A percentile compares a stretch with the other conserved stretches of the same genome.
phyloP scores from a whole-genome alignment of 2,113 vertebrate genomes.

The Ophthalmotilapia sp. region DNA sequence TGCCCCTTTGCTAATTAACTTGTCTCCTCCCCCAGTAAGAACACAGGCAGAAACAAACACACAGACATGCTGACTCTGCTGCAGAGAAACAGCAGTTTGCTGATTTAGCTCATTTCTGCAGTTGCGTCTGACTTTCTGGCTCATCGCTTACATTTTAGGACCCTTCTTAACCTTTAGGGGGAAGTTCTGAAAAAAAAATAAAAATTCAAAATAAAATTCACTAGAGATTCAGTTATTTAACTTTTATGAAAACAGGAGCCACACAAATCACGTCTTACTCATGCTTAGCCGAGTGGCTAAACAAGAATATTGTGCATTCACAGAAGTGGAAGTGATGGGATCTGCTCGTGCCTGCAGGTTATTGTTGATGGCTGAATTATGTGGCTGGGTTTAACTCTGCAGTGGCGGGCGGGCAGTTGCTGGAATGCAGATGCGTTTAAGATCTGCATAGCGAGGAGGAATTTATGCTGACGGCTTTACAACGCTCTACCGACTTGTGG shows the following conservation, averaged over 20 bases:
- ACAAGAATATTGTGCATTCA: background rate
- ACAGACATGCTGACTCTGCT: background rate
- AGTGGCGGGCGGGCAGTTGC: background rate
- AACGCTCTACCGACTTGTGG: background rate
- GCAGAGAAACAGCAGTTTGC: background rate
- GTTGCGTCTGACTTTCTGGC: background rate
- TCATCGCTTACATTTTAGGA: background rate
- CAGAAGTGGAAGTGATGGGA: background rate
- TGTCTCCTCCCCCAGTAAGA: background rate
- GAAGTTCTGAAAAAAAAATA: background rate
- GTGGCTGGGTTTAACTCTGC: background rate
- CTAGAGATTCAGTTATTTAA: background rate
- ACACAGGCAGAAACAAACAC: background rate
- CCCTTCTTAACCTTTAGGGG: background rate
- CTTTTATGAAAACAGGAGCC: background rate
- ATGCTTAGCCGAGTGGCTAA: background rate
- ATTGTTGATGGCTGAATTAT: background rate
- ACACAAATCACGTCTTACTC: background rate
- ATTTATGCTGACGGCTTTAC: constrained; percentile 45
- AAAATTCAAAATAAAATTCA: background rate
- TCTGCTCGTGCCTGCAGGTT: background rate
- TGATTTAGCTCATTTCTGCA: background rate
- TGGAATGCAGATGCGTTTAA: constrained; percentile 30
- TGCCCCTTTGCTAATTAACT: background rate
- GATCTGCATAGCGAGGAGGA: constrained; percentile 32